Evolutionary conservation across 2,113 vertebrate species (phyloP), one percentile per base, ranked within the genome.

Genomic region (Guaruba guarouba): DNA sequence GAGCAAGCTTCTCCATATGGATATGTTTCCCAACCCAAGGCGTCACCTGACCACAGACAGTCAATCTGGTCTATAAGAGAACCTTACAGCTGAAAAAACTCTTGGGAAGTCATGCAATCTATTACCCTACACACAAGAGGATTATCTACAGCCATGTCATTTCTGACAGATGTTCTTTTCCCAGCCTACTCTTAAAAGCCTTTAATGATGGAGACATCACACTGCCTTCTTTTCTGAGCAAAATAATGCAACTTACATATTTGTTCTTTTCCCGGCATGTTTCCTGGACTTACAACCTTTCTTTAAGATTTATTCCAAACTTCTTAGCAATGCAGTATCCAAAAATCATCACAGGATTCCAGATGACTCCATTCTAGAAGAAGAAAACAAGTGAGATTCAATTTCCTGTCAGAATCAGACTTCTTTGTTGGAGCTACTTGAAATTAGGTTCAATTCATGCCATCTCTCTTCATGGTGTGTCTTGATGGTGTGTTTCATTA

Each of bases 81-180:
- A 81, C 23, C 33, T 82, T 87, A 79, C 39, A 76, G 74, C 66
- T 85, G 82, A 90, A 89, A 94, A 92, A 93, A 25, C 70, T 94
- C 90, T 82, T 63, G 82, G 78, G 63, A 93, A 92, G 70, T 52
- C 66, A 95, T 93, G 61, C 74, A 76, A 33, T 87, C 75, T 73
- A 57, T 82, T 93, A 49, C 35, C 24, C 27, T 73, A 51, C 66
- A 79, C 39, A 68, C 3, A 24, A 79, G 88, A 93, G 48, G 27
- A 94, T 97, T 88, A 90, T 90, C 92, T 94, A 55, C 75, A 82
- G n/a, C 57, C 79, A 41, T 76, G 75, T 66, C 43, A 79, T 71
- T 95, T 95, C 88, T 95, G 92, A 91, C 78, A 94, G 90, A 82
- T 62, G 46, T 2, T 84, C 80, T 86, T 87, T 85, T 91, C 66